phyloP scores from a whole-genome alignment of 2,113 vertebrate genomes.

The Clarias gariepinus region DNA sequence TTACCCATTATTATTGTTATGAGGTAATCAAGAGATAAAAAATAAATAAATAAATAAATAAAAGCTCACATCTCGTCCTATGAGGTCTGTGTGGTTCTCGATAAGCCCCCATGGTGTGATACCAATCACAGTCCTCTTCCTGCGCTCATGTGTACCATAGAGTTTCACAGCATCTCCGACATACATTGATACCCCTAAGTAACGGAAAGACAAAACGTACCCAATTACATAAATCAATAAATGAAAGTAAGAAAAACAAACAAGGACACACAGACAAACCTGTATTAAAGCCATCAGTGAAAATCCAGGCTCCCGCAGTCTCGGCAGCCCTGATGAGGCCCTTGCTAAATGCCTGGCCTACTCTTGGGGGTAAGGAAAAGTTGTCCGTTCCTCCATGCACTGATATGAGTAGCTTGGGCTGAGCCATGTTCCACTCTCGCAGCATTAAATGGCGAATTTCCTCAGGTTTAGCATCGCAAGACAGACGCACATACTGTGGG shows the following conservation, averaged over 20 bases:
- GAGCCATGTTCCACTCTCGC: slow-evolving; percentile 93
- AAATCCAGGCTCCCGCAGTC: slow-evolving; percentile 93
- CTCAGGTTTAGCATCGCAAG: slow-evolving; percentile 84
- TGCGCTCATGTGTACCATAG: slow-evolving; percentile 79
- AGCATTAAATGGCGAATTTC: slow-evolving; percentile 87
- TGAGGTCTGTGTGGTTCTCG: slow-evolving; percentile 88
- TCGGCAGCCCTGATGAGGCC: slow-evolving; percentile 88
- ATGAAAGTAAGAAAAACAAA: background rate
- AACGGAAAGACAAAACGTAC: slow-evolving; percentile 24
- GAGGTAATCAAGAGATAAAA: background rate
- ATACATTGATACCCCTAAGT: slow-evolving; percentile 88
- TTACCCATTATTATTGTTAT: background rate
- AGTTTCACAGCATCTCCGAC: slow-evolving; percentile 90
- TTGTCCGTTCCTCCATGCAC: slow-evolving; percentile 89
- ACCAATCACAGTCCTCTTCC: slow-evolving; percentile 88
- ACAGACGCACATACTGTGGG: slow-evolving; percentile 85
- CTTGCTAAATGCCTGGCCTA: slow-evolving; percentile 86
- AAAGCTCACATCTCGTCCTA: slow-evolving; percentile 88
- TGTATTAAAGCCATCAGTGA: slow-evolving; percentile 91
- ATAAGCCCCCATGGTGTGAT: slow-evolving; percentile 93
- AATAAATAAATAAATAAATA: background rate
- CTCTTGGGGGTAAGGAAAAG: slow-evolving; percentile 82
- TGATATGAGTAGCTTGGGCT: slow-evolving; percentile 90
- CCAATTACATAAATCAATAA: slow-evolving; percentile 25
- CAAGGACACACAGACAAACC: slow-evolving; percentile 67